Percentiles rank a stretch among this genome's conserved stretches.
These are phyloP conservation scores for Montipora capricornis DNA, from an alignment of 64 coral and sea anemone genomes.

Conservation along the genomic window DNA sequence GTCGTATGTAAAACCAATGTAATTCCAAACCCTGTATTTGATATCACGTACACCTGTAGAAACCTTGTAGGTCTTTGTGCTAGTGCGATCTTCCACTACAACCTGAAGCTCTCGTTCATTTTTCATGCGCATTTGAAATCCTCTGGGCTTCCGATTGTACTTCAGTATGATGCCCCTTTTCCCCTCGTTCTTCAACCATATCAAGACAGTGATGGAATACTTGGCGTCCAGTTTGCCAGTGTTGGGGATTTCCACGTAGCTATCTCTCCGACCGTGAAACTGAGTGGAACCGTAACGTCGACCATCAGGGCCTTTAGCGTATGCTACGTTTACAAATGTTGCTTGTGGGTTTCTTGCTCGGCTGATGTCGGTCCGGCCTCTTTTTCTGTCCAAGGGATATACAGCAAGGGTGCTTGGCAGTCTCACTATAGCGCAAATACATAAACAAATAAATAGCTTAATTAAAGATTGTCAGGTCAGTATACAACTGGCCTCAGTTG, in stretches of 20 bases:
- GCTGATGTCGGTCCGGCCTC: constrained; percentile 27
- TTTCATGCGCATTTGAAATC: constrained; percentile 74
- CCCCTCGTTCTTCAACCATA: constrained; percentile 76
- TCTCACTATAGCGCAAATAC: neutral
- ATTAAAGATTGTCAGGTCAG: no score
- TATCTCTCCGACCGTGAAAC: constrained; percentile 64
- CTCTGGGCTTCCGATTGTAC: constrained; percentile 54
- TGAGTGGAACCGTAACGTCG: constrained; percentile 61
- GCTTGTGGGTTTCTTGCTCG: constrained; percentile 49
- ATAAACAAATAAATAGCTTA: no score
- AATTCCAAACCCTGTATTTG: constrained; percentile 79
- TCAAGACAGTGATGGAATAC: constrained; percentile 75
- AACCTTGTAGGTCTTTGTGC: constrained; percentile 2
- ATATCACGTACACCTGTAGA: constrained; percentile 19
- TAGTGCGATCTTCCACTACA: constrained; percentile 49
- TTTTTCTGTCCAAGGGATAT: constrained; percentile 50
- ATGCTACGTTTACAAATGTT: neutral
- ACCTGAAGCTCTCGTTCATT: constrained; percentile 41
- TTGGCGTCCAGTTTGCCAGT: constrained; percentile 56
- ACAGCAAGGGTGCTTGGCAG: constrained; percentile 25
- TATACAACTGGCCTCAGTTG: no score
- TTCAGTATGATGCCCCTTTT: constrained; percentile 73
- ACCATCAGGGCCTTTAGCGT: constrained; percentile 75
- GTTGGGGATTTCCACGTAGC: constrained; percentile 85
- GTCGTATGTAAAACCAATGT: constrained; percentile 77